Evolutionary conservation across 2,113 vertebrate species (phyloP).

Genomic region (Prolemur simus): DNA sequence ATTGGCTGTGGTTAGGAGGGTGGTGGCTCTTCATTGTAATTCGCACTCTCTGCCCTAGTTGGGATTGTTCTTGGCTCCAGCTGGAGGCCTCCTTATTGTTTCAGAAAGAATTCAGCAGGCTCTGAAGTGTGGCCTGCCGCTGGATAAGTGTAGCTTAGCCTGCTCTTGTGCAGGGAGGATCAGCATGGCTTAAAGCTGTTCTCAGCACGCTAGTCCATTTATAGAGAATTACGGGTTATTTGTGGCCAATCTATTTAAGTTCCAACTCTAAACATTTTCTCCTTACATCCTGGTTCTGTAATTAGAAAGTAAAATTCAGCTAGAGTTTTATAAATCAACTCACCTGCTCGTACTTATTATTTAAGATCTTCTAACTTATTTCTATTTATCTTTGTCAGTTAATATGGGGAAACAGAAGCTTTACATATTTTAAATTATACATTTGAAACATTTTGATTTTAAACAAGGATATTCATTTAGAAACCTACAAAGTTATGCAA

Average conservation of each 20-base stretch:
- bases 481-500: neutral
- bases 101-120: neutral
- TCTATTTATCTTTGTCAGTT: constrained; percentile 25
- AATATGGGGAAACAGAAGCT: neutral
- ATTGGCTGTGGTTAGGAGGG: neutral
- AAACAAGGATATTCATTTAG: neutral
- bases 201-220: constrained; percentile 10
- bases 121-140: neutral
- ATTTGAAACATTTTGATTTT: constrained; percentile 18
- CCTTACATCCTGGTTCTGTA: constrained; percentile 25
- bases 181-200: neutral
- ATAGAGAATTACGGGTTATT: constrained; percentile 35
- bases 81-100: neutral
- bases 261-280: constrained; percentile 4
- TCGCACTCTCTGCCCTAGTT: neutral
- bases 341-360: neutral
- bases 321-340: constrained; percentile 4
- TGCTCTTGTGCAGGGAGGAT: neutral
- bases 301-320: constrained; percentile 32
- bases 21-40: neutral
- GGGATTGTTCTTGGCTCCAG: neutral
- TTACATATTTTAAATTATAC: neutral
- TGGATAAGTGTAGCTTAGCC: neutral
- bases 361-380: neutral
- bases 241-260: constrained; percentile 15